These are phyloP conservation scores for Salminus brasiliensis DNA, from an alignment of 2,113 vertebrate genomes.

Conservation along the genomic window DNA sequence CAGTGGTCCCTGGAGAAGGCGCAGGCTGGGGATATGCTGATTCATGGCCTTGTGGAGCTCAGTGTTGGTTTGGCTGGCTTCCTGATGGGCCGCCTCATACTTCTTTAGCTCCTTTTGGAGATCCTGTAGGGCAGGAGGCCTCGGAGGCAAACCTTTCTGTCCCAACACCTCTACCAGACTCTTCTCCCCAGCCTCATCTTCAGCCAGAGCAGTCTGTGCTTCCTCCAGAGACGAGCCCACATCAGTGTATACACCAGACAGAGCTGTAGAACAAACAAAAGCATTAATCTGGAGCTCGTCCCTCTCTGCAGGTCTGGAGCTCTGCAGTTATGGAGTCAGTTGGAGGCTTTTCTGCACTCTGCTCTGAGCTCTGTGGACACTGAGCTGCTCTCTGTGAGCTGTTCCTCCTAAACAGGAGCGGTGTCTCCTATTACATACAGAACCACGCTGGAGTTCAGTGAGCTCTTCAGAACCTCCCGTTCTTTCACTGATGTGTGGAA, in stretches of 20 bases:
- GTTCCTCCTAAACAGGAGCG: too few species aligned
- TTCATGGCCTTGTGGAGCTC: constrained; percentile 86
- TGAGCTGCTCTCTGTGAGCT: too few species aligned
- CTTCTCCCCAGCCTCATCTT: constrained; percentile 74
- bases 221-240: constrained; percentile 83
- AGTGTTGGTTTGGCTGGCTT: constrained; percentile 84
- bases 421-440: too few species aligned
- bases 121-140: constrained; percentile 55
- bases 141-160: background rate
- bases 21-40: constrained; percentile 81
- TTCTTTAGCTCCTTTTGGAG: constrained; percentile 81
- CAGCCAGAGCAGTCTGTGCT: constrained; percentile 74
- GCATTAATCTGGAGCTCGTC: background rate
- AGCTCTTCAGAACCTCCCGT: too few species aligned
- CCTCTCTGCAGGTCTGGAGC: too few species aligned
- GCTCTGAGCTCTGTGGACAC: too few species aligned
- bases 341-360: too few species aligned
- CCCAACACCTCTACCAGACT: constrained; percentile 74
- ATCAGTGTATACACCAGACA: constrained; percentile 82
- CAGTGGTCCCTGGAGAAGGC: constrained; percentile 79
- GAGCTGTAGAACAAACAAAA: constrained; percentile 61
- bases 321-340: too few species aligned
- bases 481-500: too few species aligned
- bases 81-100: constrained; percentile 81
- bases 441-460: too few species aligned